Base-by-base conservation (phyloP, 92 coral and sea anemone genomes). In the Anthopleura xanthogrammica region DNA sequence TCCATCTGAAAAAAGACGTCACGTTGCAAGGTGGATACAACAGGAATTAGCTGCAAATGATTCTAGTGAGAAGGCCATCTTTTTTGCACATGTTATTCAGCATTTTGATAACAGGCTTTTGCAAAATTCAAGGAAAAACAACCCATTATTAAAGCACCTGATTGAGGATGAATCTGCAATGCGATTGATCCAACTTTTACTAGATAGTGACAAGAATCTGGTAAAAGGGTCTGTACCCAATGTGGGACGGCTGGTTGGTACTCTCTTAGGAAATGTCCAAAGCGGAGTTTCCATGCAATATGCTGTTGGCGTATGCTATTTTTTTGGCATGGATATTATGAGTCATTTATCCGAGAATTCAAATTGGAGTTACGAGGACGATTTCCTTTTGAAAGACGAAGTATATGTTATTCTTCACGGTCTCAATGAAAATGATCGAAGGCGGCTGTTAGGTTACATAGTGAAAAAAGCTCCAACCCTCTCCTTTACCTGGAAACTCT, bases 401-500 rank as follows among this genome's bases (percentile, higher is more conserved):
- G 12, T 10, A 3, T 40, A 19, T 41, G 16, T 12, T 39, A 13
- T 68, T 16, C 75, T 81, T 58, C 52, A 50, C 24, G 20, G 57
- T 70, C 77, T 60, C 17, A 20, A 16, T 81, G 77, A 68, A n/a
- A 70, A 20, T 11, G 79, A 76, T 9, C 24, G 11, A 42, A 71
- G 23, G 20, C 64, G 77, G 39, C 48, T 80, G 19, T 36, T 80
- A 43, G 77, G 77, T 22, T 81, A 66, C 43, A 14, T 85, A 20
- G 68, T 87, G 24, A 4, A 24, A 16, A 65, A 40, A 60, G 78
- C 87, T 50, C 90, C 91, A 7, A 84, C 80, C 76, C 58, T 82
- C 20, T 52, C 48, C 0, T 83, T 83, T 75, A 79, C 85, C 10
- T 90, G 89, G 89, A 80, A 80, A 58, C 80, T 90, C 7, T 85